Base-by-base conservation (phyloP, 2,797 vertebrate genomes). In the Masticophis lateralis region DNA sequence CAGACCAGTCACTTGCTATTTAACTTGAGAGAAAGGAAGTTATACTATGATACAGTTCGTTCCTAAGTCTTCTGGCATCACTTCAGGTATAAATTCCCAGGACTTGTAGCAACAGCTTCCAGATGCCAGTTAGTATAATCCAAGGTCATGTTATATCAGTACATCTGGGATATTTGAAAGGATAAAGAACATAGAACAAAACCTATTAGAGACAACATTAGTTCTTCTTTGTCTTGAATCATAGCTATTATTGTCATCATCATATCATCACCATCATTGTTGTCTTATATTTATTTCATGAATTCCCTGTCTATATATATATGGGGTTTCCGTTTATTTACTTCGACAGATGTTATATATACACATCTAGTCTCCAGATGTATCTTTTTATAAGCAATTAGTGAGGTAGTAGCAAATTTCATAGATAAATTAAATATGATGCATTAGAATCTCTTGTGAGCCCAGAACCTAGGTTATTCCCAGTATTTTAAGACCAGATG, bases 11-110 rank as follows among this genome's bases (percentile, higher is more conserved):
- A 92, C 94, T 87, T 90, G 92, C 90, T 96, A 96, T 97, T 79
- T 93, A 90, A 96, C 93, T 93, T 95, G 86, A 92, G 95, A 96
- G 94, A 96, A 96, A 91, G 6, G 28, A 93, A 94, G 93, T 22
- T 1, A 94, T 94, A 93, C 93, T 96, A 51, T 90, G 59, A 92
- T 25, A 66, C 57, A 28, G n/a, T 63, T 79, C 69, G 6, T 90
- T 90, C 60, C 59, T 60, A 47, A 87, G 27, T 57, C 53, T 90
- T 66, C 60, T 90, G 92, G 69, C 69, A 37, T 57, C 8, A 79
- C 37, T 79, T 83, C 47, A 57, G 22, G 16, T 57, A 13, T 61
- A 22, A 60, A 86, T 92, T 74, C 88, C 88, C 53, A 90, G 47
- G 47, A 90, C 60, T 32, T 57, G 60, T 27, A 51, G 83, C 60